phyloP scores from a whole-genome alignment of 2,888 invertebrate species.

The Panzeria rudis region DNA sequence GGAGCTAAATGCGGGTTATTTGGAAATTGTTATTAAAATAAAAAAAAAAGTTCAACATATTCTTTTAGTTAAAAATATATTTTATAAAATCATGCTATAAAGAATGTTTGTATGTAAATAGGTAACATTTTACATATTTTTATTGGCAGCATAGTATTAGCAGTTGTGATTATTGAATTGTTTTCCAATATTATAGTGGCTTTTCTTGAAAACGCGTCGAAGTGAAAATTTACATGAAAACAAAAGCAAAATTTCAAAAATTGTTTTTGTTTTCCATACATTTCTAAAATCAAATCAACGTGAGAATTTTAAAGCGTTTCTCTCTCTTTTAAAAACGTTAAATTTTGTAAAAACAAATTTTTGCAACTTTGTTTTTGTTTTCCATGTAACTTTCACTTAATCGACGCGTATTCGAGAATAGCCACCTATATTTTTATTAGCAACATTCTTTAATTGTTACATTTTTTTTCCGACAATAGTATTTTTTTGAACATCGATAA shows the following conservation, averaged over 20 bases:
- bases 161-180: slow-evolving; percentile 24
- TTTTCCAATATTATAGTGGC: slow-evolving; percentile 34
- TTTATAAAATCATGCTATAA: slow-evolving; percentile 68
- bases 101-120: slow-evolving; percentile 27
- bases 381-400: no score
- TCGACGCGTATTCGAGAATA: no score
- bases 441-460: slow-evolving; percentile 60
- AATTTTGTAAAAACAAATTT: no score
- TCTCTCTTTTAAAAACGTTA: no score
- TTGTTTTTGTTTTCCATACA: no score
- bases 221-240: no score
- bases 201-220: no score
- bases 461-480: slow-evolving; percentile 27
- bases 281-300: no score
- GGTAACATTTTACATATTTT: slow-evolving; percentile 32
- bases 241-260: no score
- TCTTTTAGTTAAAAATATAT: slow-evolving; percentile 43
- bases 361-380: no score
- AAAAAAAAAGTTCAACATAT: slow-evolving; percentile 29
- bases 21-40: slow-evolving; percentile 53
- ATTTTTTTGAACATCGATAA: slow-evolving; percentile 18
- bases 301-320: no score
- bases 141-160: slow-evolving; percentile 63
- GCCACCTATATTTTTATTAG: no score
- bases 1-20: slow-evolving; percentile 44